These are phyloP conservation scores for Colletes gigas DNA, from an alignment of 1,140 invertebrate species.

Conservation along the genomic window DNA sequence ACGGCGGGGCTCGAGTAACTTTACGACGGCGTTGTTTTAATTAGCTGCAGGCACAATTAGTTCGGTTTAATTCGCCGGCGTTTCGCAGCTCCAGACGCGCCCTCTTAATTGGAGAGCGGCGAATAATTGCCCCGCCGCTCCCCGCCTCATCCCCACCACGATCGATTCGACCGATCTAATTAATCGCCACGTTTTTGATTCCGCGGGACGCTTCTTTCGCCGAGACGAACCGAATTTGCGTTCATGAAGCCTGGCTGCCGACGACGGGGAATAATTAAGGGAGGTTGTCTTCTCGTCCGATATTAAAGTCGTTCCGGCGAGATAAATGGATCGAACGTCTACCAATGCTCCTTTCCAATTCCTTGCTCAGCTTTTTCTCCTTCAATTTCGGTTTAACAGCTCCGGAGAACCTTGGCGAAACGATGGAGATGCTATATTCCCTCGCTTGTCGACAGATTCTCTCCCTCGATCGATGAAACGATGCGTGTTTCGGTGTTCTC, in stretches of 20 bases:
- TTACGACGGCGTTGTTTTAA: constrained; percentile 50
- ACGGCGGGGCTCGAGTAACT: constrained; percentile 27
- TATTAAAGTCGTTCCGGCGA: neutral
- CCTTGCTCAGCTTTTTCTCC: neutral
- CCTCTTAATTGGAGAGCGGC: constrained; percentile 44
- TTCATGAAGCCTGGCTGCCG: constrained; percentile 14
- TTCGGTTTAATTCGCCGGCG: constrained; percentile 46
- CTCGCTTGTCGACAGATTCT: too few relatives aligned
- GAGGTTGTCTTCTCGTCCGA: neutral
- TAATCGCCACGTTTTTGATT: constrained; percentile 37
- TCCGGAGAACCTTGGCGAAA: too few relatives aligned
- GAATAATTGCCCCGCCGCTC: constrained; percentile 31
- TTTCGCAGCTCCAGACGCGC: constrained; percentile 45
- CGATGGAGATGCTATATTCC: too few relatives aligned
- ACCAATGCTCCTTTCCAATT: neutral
- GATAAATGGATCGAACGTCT: constrained; percentile 16
- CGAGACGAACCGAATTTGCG: neutral
- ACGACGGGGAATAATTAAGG: constrained; percentile 29
- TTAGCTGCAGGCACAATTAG: constrained; percentile 52
- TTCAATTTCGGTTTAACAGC: too few relatives aligned
- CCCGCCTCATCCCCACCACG: neutral
- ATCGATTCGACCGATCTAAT: constrained; percentile 45
- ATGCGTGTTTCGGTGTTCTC: too few relatives aligned
- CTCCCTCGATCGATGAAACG: too few relatives aligned
- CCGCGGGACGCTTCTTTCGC: neutral